Conservation (phyloP, 2,888 invertebrate genomes). For the Zygothrica quintamaculata region DNA sequence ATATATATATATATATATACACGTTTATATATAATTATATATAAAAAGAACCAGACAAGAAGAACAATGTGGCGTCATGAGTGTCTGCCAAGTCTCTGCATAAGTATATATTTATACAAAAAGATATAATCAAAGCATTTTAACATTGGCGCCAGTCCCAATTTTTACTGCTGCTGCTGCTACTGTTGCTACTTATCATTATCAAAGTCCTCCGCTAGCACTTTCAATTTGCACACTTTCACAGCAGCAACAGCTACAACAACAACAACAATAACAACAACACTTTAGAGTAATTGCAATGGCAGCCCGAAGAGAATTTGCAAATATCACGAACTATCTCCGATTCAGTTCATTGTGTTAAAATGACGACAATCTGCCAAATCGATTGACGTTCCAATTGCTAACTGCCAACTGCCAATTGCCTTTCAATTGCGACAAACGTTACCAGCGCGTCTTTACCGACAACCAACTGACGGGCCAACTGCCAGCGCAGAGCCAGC, state of each 20-base stretch:
- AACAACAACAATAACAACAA: constrained; percentile 20
- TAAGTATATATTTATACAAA: constrained; percentile 17
- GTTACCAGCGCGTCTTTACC: constrained; percentile 54
- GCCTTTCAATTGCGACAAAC: constrained; percentile 45
- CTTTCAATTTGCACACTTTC: constrained; percentile 44
- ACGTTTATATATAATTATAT: neutral
- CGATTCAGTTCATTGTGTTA: constrained; percentile 12
- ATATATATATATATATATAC: constrained; percentile 18
- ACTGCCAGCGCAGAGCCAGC: constrained; percentile 33
- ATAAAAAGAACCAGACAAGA: constrained; percentile 8
- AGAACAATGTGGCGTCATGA: constrained; percentile 49
- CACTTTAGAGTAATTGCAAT: constrained; percentile 31
- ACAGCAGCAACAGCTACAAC: constrained; percentile 19
- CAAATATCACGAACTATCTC: constrained; percentile 22
- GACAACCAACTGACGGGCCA: constrained; percentile 44
- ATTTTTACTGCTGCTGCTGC: neutral
- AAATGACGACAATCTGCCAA: constrained; percentile 54
- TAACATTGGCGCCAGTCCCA: constrained; percentile 15
- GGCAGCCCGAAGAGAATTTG: constrained; percentile 47
- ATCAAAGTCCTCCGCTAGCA: constrained; percentile 32
- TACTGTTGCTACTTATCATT: constrained; percentile 6
- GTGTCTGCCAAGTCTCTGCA: constrained; percentile 51
- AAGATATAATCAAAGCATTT: constrained; percentile 22
- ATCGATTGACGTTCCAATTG: constrained; percentile 48
- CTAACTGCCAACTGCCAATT: constrained; percentile 30